A percentile compares a stretch with the other conserved stretches of the same genome.
phyloP scores from a whole-genome alignment of 2,113 vertebrate species.

The Muscicapa adusta region DNA sequence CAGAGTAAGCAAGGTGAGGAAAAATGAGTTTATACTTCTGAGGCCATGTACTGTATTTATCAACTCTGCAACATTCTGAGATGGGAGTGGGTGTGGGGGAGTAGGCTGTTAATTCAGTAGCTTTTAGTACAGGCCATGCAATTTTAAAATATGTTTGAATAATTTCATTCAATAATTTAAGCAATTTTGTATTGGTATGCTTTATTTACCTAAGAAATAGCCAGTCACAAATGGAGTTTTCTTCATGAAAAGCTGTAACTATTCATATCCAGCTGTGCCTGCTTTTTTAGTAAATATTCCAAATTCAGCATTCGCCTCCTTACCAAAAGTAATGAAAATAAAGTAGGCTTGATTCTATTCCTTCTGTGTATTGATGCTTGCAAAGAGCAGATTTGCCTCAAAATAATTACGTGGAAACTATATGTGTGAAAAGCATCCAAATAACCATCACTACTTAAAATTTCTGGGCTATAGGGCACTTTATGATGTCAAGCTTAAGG shows the following conservation, averaged over 20 bases:
- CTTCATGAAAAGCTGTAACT: background rate
- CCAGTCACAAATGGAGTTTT: background rate
- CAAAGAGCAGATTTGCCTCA: background rate
- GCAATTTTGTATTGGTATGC: background rate
- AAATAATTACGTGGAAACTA: background rate
- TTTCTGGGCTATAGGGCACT: background rate
- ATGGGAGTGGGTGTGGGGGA: background rate
- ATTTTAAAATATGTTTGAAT: background rate
- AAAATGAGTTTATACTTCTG: background rate
- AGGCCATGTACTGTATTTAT: background rate
- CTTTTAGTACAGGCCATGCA: background rate
- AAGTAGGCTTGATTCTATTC: background rate
- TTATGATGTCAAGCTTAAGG: background rate
- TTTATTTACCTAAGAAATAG: background rate
- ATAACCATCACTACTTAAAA: background rate
- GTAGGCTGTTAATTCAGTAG: background rate
- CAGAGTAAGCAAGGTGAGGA: conserved; percentile 94
- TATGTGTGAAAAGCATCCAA: background rate
- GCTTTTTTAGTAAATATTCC: background rate
- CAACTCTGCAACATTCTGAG: background rate
- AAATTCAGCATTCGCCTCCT: background rate
- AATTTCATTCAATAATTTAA: background rate
- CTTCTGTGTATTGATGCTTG: background rate
- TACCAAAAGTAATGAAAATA: background rate
- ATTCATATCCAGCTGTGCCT: background rate